Percentiles rank a stretch among this genome's conserved stretches.
Evolutionary conservation across 2,888 invertebrate genomes (phyloP).

Genomic region (Alviniconcha strummeri): DNA sequence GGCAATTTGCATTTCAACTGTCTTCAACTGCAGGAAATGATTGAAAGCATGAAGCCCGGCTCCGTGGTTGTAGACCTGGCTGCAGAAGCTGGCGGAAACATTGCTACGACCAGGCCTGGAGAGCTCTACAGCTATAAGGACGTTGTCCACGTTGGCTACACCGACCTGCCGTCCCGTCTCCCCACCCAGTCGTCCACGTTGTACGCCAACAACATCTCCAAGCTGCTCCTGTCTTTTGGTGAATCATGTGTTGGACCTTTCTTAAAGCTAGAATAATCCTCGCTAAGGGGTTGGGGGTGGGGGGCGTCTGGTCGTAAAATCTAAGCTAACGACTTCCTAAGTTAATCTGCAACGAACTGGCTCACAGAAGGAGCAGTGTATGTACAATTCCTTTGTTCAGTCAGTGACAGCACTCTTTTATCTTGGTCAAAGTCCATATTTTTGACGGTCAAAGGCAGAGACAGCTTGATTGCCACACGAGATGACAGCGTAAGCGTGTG

Average conservation of each 20-base stretch:
- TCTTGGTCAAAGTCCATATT: no score
- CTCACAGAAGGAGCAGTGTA: no score
- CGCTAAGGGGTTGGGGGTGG: not conserved
- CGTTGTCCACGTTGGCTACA: conserved; percentile 88
- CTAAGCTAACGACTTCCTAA: no score
- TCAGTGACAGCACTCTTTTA: no score
- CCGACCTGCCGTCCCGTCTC: conserved; percentile 88
- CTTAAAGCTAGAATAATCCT: not conserved
- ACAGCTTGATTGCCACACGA: no score
- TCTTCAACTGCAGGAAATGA: conserved; percentile 79
- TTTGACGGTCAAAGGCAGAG: no score
- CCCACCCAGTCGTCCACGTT: conserved; percentile 90
- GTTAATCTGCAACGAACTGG: no score
- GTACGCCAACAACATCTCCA: conserved; percentile 93
- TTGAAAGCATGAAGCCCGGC: conserved; percentile 88
- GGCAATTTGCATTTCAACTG: no score
- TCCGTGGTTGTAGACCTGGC: conserved; percentile 93
- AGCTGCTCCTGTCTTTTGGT: conserved; percentile 79
- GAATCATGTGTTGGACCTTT: not conserved
- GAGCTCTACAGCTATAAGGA: conserved; percentile 84
- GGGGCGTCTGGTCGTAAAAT: no score
- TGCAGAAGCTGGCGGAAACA: conserved; percentile 90
- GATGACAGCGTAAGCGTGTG: no score
- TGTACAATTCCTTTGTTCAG: no score
- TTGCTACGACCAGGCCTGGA: conserved; percentile 87